Conservation (phyloP, 2,113 vertebrate genomes). For the Melanerpes aurifrons region DNA sequence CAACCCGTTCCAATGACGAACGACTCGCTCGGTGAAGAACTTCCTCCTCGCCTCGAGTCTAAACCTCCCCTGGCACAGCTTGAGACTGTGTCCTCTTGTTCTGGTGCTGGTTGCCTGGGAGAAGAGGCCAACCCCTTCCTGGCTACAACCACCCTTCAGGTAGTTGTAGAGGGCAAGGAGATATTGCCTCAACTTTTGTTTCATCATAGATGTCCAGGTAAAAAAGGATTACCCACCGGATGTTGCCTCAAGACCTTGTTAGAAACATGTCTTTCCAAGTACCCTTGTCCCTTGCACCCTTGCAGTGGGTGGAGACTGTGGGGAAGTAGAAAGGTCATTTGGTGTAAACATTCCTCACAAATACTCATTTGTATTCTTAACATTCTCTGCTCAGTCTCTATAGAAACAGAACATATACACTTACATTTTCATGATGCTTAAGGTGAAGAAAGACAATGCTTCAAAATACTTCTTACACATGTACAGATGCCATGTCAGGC, state of each 20-base stretch:
- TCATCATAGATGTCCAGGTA: background rate
- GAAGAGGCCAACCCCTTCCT: too few relatives aligned
- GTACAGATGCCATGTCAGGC: background rate
- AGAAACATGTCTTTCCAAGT: background rate
- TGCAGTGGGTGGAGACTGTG: background rate
- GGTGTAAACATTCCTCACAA: background rate
- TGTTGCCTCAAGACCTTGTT: background rate
- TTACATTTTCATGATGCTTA: background rate
- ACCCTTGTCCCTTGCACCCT: background rate
- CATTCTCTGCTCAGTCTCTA: background rate
- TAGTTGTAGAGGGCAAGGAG: too few relatives aligned
- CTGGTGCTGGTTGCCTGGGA: too few relatives aligned
- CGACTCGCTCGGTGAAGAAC: too few relatives aligned
- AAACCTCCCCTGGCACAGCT: too few relatives aligned
- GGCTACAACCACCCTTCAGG: too few relatives aligned
- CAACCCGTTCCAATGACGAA: too few relatives aligned
- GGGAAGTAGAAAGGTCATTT: background rate
- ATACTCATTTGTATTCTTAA: background rate
- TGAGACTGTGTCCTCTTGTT: too few relatives aligned
- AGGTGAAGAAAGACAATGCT: background rate
- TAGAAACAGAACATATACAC: background rate
- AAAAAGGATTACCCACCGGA: background rate
- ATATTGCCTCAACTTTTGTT: background rate
- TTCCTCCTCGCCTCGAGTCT: too few relatives aligned
- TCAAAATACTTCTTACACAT: background rate